Conservation (phyloP, 2,113 vertebrate species). For the Takifugu bimaculatus region DNA sequence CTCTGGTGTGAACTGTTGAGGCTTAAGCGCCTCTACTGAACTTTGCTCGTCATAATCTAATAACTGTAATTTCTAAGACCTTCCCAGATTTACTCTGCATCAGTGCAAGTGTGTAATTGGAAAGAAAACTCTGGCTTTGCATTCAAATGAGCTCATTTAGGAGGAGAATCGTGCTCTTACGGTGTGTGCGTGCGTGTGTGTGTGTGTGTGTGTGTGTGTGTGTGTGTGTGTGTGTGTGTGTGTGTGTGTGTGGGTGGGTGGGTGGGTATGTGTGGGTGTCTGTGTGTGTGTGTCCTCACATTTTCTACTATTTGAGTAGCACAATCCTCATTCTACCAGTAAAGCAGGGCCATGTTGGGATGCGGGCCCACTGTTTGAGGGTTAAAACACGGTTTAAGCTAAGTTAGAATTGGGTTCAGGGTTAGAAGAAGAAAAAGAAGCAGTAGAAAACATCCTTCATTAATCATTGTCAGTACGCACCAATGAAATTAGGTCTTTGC, state of each 20-base stretch:
- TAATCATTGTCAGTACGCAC: no score
- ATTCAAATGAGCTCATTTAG: conserved; percentile 61
- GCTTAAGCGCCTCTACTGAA: conserved; percentile 53
- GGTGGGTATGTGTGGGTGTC: neutral
- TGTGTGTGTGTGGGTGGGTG: neutral
- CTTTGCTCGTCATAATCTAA: conserved; percentile 60
- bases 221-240: neutral
- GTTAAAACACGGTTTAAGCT: no score
- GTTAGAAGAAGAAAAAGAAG: no score
- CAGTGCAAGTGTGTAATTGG: conserved; percentile 61
- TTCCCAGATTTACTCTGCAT: conserved; percentile 58
- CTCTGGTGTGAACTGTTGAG: conserved; percentile 38
- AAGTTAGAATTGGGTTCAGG: no score
- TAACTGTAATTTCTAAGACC: conserved; percentile 63
- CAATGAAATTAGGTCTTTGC: no score
- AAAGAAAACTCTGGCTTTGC: conserved; percentile 57
- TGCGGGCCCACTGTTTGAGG: no score
- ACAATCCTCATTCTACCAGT: no score
- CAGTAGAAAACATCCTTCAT: no score
- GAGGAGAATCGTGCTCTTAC: conserved; percentile 11
- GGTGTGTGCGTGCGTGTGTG: neutral
- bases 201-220: neutral
- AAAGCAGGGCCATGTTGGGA: no score
- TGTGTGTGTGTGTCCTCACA: neutral
- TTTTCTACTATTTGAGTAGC: no score